These are phyloP conservation scores for Polietes domitor DNA, from an alignment of 2,888 invertebrate genomes.

Conservation along the genomic window DNA sequence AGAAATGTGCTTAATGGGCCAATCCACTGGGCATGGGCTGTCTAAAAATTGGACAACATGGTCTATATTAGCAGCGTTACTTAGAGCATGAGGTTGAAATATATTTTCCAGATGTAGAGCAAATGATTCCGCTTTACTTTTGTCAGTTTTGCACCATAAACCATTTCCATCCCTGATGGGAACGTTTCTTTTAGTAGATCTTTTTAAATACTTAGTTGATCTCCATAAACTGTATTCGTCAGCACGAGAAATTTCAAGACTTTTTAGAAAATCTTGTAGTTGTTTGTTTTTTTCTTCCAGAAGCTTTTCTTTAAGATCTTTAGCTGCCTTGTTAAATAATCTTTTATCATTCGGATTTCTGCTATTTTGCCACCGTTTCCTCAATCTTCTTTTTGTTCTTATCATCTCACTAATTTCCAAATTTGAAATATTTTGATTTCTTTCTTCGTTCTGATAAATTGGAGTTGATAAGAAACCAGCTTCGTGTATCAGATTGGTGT, in stretches of 20 bases:
- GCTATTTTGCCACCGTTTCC: slow-evolving; percentile 39
- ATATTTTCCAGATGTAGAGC: background rate
- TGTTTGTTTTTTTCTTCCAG: background rate
- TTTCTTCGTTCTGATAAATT: background rate
- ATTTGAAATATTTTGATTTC: background rate
- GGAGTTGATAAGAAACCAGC: slow-evolving; percentile 40
- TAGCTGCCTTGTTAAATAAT: slow-evolving; percentile 32
- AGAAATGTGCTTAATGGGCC: slow-evolving; percentile 28
- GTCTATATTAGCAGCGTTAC: background rate
- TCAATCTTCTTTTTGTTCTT: slow-evolving; percentile 39
- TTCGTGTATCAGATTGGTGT: slow-evolving; percentile 24
- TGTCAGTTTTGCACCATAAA: slow-evolving; percentile 28
- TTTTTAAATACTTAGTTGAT: slow-evolving; percentile 41
- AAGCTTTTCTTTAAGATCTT: slow-evolving; percentile 18
- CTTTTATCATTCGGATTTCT: slow-evolving; percentile 33
- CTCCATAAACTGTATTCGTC: slow-evolving; percentile 25
- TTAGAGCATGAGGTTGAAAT: slow-evolving; percentile 14
- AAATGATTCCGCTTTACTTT: slow-evolving; percentile 28
- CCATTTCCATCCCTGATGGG: slow-evolving; percentile 29
- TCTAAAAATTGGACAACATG: slow-evolving; percentile 28
- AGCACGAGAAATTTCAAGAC: background rate
- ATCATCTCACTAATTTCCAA: slow-evolving; percentile 33
- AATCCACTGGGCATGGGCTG: slow-evolving; percentile 39
- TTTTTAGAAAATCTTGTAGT: background rate
- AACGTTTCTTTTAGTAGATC: slow-evolving; percentile 30